These are phyloP conservation scores for Chaetodon auriga DNA, from an alignment of 2,113 vertebrate genomes.

Conservation along the genomic window DNA sequence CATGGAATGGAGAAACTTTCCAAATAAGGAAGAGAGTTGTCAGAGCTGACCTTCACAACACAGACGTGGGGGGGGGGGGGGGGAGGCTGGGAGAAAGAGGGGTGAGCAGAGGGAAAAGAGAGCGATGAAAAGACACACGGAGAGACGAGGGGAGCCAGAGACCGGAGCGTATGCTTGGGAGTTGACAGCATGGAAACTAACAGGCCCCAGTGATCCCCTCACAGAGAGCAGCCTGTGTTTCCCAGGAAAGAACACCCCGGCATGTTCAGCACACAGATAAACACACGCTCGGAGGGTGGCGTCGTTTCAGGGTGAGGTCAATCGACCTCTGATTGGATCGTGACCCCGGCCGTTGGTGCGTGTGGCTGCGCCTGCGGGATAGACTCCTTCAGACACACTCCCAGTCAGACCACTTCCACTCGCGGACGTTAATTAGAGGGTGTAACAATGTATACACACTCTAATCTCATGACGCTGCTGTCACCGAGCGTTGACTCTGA, in stretches of 20 bases:
- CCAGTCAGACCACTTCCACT: constrained; percentile 35
- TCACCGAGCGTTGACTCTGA: constrained; percentile 44
- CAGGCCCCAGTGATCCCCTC: constrained; percentile 62
- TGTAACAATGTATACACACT: constrained; percentile 25
- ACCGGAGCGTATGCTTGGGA: constrained; percentile 42
- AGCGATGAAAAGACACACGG: constrained; percentile 33
- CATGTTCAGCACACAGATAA: constrained; percentile 64
- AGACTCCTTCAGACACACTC: constrained; percentile 22
- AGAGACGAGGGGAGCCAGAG: constrained; percentile 48
- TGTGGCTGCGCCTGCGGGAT: constrained; percentile 31
- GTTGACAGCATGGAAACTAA: constrained; percentile 82
- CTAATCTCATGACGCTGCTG: constrained; percentile 36
- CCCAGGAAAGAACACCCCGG: constrained; percentile 55
- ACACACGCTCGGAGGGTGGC: constrained; percentile 52
- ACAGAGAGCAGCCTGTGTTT: constrained; percentile 55
- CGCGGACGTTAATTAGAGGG: constrained; percentile 54
- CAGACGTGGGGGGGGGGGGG: constrained; percentile 58
- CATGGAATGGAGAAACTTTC: constrained; percentile 89
- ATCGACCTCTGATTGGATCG: constrained; percentile 61
- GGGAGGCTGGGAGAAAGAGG: constrained; percentile 40
- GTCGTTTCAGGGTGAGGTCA: constrained; percentile 77
- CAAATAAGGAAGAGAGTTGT: constrained; percentile 93
- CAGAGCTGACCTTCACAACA: constrained; percentile 87
- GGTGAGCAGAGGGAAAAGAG: constrained; percentile 20
- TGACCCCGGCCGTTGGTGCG: constrained; percentile 14